Evolutionary conservation across 1,140 invertebrate species (phyloP).

Genomic region (Anoplolepis gracilipes): DNA sequence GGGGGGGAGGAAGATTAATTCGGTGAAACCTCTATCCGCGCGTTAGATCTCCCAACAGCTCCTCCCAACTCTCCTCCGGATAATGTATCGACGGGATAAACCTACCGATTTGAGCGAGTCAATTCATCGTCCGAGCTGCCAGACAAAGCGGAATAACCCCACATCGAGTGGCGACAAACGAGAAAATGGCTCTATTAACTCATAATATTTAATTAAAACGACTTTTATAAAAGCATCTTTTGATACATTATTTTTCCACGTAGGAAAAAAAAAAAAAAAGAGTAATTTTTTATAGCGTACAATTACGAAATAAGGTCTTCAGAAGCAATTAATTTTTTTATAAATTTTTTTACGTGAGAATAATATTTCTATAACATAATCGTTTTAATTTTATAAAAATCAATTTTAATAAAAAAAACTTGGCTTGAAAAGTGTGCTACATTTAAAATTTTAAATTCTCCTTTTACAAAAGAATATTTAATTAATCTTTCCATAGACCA

Average conservation of each 20-base stretch:
- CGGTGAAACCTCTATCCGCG: slow-evolving; percentile 46
- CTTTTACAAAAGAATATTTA: background rate
- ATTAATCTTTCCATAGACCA: background rate
- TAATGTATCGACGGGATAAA: slow-evolving; percentile 72
- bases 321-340: too few relatives aligned
- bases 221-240: too few relatives aligned
- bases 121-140: slow-evolving; percentile 67
- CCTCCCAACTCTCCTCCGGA: background rate
- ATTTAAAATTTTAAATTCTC: background rate
- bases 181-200: background rate
- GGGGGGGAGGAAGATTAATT: slow-evolving; percentile 62
- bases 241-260: too few relatives aligned
- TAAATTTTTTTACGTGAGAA: too few relatives aligned
- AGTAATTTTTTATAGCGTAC: too few relatives aligned
- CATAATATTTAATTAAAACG: background rate
- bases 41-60: slow-evolving; percentile 45
- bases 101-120: slow-evolving; percentile 66
- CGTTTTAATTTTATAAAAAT: too few relatives aligned
- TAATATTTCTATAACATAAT: too few relatives aligned
- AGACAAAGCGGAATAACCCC: background rate
- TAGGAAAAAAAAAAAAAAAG: too few relatives aligned
- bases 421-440: too few relatives aligned
- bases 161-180: background rate
- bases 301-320: too few relatives aligned
- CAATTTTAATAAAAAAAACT: too few relatives aligned